phyloP scores from a whole-genome alignment of 1,140 invertebrate species.

The Saccostrea cuccullata region DNA sequence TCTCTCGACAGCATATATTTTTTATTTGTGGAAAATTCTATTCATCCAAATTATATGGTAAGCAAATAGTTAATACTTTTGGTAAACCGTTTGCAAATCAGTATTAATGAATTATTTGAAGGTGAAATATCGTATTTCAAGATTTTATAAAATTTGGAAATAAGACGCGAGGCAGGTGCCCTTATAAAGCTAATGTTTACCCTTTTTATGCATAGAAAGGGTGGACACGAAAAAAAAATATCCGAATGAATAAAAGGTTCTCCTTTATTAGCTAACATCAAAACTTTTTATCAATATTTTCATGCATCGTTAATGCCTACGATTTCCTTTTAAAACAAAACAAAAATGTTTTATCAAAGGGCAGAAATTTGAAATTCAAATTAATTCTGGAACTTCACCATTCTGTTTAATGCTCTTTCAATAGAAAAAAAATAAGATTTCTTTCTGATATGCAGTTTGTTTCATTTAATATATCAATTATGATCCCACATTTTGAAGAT shows the following conservation, averaged over 20 bases:
- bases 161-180: background rate
- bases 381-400: background rate
- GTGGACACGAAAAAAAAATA: background rate
- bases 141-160: background rate
- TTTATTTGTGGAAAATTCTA: background rate
- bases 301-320: no score
- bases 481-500: conserved; percentile 2
- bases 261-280: no score
- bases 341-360: no score
- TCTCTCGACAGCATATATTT: background rate
- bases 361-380: background rate
- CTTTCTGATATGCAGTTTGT: conserved; percentile 8
- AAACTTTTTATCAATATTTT: no score
- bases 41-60: background rate
- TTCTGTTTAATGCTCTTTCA: background rate
- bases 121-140: background rate
- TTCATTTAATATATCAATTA: conserved; percentile 33
- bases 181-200: background rate
- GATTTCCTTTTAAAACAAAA: no score
- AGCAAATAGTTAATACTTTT: background rate
- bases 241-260: background rate
- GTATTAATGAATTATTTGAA: background rate
- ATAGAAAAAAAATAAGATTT: background rate
- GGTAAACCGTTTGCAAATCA: background rate
- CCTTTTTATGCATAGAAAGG: background rate